Evolutionary conservation across 2,888 invertebrate genomes (phyloP).

Genomic region (Erannis defoliaria): DNA sequence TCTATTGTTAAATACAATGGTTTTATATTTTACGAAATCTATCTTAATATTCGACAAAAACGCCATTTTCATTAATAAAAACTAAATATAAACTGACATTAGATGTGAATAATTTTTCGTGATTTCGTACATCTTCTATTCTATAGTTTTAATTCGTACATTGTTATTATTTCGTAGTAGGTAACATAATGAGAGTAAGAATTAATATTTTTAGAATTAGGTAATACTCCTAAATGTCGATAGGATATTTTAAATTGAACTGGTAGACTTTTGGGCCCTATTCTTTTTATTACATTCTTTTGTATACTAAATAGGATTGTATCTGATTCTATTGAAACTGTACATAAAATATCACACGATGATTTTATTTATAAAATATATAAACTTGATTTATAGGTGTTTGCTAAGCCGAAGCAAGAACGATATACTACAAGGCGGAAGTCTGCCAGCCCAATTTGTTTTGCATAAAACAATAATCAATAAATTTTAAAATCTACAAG

Average conservation of each 20-base stretch:
- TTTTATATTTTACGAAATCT: constrained; percentile 31
- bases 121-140: constrained; percentile 2
- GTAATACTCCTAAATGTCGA: constrained; percentile 25
- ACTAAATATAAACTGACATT: constrained; percentile 36
- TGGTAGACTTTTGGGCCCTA: constrained; percentile 15
- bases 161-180: background rate
- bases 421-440: too few relatives aligned
- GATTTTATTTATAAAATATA: too few relatives aligned
- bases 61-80: constrained; percentile 32
- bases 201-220: background rate
- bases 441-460: constrained; percentile 17
- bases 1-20: background rate
- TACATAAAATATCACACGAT: too few relatives aligned
- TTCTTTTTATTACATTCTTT: background rate
- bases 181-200: background rate
- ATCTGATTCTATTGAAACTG: too few relatives aligned
- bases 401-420: too few relatives aligned
- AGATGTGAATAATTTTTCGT: constrained; percentile 35
- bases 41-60: constrained; percentile 37
- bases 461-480: background rate
- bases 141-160: background rate
- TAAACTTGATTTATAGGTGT: too few relatives aligned
- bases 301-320: background rate
- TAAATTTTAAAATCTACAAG: background rate
- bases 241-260: constrained; percentile 17